Base-by-base conservation (phyloP, 2,113 vertebrate genomes). In the Myanophis thanlyinensis region DNA sequence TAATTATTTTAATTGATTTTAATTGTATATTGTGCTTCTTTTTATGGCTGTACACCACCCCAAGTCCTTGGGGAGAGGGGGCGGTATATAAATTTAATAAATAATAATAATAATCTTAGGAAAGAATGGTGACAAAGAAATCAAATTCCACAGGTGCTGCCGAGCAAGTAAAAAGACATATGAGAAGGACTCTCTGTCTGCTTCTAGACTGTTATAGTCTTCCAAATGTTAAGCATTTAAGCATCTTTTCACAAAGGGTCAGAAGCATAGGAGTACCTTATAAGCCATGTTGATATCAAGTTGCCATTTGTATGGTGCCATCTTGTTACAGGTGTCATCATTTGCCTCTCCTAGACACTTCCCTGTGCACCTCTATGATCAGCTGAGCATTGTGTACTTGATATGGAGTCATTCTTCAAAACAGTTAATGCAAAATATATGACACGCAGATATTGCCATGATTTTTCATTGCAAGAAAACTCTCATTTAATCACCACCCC, bases 391-490 rank as follows among this genome's bases (percentile, higher is more conserved):
- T 91, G n/a, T 27, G 47, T 67, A 85, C 49, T 46, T 59, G 52
- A 85, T 54, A 89, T 40, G 73, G 44, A 89, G 30, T 62, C 73
- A 30, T n/a, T 85, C 30, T n/a, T 56, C 11, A 89, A 49, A 95
- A 96, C 95, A 95, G 95, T 92, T 94, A 94, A 93, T 94, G 84
- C 95, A 96, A 97, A 93, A 91, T 92, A 84, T 93, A 90, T 56
- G 84, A 13, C 40, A 92, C 0, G 67, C 0, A 6, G 40, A 92
- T 54, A 62, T 91, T 95, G 90, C 49, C 93, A 89, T 93, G 94
- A 96, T 48, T 6, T 9, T 95, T 93, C 90, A 96, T 88, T 96
- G 95, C 92, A 94, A 53, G 20, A 90, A 95, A 44, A 25, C 89
- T 93, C 49, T 94, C 52, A 90, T 97, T 95, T 97, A 94, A 95